Conservation (phyloP, 2,888 invertebrate genomes). For the Epirrita christyi region DNA sequence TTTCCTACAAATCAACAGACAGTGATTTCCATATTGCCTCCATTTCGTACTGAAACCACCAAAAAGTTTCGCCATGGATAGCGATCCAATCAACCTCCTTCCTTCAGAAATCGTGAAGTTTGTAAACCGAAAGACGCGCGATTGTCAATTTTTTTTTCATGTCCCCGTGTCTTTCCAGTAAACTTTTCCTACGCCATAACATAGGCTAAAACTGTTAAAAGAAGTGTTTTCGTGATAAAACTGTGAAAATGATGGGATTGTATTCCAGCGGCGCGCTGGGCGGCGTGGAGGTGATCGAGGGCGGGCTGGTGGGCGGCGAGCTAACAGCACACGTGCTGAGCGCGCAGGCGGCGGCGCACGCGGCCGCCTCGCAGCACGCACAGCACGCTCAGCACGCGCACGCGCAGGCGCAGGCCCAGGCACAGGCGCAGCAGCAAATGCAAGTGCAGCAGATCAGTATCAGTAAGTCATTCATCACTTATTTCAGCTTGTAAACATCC, state of each 20-base stretch:
- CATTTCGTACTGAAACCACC: background rate
- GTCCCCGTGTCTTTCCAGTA: constrained; percentile 23
- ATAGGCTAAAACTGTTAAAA: background rate
- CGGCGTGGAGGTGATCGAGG: constrained; percentile 77
- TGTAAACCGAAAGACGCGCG: constrained; percentile 29
- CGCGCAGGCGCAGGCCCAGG: background rate
- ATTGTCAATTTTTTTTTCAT: constrained; percentile 24
- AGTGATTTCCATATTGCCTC: background rate
- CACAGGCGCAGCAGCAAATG: constrained; percentile 5
- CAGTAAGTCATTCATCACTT: constrained; percentile 21
- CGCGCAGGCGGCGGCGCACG: constrained; percentile 70
- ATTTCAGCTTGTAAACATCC: no score
- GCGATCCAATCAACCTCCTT: constrained; percentile 3
- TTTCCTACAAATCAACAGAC: background rate
- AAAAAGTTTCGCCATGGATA: constrained; percentile 3
- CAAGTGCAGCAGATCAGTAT: constrained; percentile 25
- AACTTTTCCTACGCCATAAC: background rate
- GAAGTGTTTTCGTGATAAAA: constrained; percentile 24
- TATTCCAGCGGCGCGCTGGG: constrained; percentile 85
- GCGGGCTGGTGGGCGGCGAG: constrained; percentile 73
- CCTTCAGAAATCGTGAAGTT: constrained; percentile 6
- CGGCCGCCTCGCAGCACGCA: constrained; percentile 66
- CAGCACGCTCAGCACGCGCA: background rate
- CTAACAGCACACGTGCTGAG: constrained; percentile 74
- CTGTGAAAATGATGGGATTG: constrained; percentile 74